A percentile compares a stretch with the other conserved stretches of the same genome.
These are phyloP conservation scores for Podarcis lilfordi DNA, from an alignment of 2,797 vertebrate genomes.

Conservation along the genomic window DNA sequence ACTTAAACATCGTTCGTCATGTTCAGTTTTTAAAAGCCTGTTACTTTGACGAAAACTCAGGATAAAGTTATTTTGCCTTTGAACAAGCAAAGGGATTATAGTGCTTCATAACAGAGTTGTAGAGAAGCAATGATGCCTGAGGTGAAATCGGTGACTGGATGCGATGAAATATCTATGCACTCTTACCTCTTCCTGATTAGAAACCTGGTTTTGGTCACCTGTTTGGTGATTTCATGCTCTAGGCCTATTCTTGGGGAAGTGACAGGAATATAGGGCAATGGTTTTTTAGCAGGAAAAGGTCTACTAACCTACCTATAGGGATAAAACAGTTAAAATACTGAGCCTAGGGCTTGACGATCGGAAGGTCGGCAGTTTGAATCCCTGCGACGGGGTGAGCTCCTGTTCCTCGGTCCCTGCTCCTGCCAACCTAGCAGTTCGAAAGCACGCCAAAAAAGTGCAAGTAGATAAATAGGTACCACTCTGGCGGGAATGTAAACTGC, in stretches of 20 bases:
- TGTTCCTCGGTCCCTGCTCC: too few species aligned
- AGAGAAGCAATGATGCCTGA: not conserved
- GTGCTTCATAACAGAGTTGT: not conserved
- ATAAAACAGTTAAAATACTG: not conserved
- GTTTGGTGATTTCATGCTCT: not conserved
- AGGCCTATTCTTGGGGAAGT: not conserved
- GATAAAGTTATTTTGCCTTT: not conserved
- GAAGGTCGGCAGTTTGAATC: too few species aligned
- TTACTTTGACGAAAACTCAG: not conserved
- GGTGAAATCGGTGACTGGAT: not conserved
- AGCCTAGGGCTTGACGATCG: too few species aligned
- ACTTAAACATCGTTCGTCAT: not conserved
- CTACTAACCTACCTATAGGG: not conserved
- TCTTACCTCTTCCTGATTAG: not conserved
- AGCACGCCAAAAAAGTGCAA: too few species aligned
- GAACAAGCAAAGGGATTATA: not conserved
- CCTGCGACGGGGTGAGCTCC: too few species aligned
- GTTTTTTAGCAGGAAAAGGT: not conserved
- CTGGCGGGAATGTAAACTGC: too few species aligned
- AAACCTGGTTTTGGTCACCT: not conserved
- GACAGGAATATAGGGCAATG: not conserved
- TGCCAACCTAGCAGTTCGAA: too few species aligned
- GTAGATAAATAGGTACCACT: too few species aligned
- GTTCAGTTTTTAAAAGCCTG: not conserved
- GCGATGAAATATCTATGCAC: not conserved